Evolutionary conservation across 2,113 vertebrate genomes (phyloP).

Genomic region (Mystacornis crossleyi): DNA sequence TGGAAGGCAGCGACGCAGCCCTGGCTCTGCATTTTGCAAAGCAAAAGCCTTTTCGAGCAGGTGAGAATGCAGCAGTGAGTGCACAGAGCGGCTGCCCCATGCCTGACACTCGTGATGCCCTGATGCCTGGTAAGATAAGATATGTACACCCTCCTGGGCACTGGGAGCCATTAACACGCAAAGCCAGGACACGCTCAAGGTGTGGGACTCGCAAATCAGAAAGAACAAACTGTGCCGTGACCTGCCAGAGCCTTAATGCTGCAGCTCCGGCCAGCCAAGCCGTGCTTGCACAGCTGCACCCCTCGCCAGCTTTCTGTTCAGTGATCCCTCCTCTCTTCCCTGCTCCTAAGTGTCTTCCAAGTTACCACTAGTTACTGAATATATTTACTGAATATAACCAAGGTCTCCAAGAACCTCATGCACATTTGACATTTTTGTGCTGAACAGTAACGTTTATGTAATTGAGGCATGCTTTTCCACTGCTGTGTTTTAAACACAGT

Average conservation of each 20-base stretch:
- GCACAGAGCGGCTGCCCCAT: neutral
- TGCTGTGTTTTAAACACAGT: neutral
- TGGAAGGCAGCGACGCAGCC: neutral
- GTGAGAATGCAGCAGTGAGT: neutral
- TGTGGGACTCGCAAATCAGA: neutral
- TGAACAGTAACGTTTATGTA: neutral
- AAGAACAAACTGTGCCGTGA: neutral
- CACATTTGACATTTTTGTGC: neutral
- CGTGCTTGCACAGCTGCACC: neutral
- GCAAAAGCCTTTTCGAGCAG: neutral
- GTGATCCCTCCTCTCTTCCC: neutral
- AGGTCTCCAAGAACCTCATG: neutral
- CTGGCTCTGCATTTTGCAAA: neutral
- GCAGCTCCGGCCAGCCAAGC: neutral
- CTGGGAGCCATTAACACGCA: neutral
- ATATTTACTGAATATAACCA: neutral
- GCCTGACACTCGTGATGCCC: accelerated
- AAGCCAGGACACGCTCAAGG: neutral
- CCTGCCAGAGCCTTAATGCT: neutral
- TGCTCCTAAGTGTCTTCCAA: neutral
- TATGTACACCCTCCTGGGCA: neutral
- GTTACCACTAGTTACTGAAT: slow-evolving; percentile 34
- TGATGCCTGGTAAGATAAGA: neutral
- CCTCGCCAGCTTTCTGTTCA: neutral
- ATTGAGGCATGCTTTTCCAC: neutral